Conservation (phyloP, 2,113 vertebrate species). For the Centropus unirufus region DNA sequence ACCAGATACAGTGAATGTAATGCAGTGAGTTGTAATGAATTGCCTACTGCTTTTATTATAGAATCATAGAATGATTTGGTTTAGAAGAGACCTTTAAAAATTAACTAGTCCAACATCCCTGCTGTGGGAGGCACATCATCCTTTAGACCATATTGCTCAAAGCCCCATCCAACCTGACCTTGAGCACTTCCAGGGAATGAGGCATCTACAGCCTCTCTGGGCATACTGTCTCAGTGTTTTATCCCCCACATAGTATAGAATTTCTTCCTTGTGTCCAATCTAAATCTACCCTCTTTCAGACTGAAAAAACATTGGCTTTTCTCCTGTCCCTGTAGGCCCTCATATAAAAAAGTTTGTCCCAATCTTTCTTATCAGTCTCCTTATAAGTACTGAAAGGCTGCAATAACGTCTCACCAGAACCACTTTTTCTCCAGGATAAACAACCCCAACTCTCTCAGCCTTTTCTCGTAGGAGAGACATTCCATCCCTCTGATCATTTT, state of each 20-base stretch:
- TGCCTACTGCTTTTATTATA: background rate
- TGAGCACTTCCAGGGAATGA: background rate
- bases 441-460: background rate
- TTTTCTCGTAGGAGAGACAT: background rate
- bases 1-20: background rate
- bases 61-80: background rate
- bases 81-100: background rate
- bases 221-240: background rate
- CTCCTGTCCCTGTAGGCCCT: background rate
- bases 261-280: background rate
- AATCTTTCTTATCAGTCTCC: background rate
- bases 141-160: background rate
- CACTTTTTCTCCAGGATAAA: background rate
- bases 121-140: background rate
- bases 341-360: background rate
- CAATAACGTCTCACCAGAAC: background rate
- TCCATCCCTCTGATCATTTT: background rate
- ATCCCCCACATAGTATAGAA: background rate
- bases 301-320: background rate
- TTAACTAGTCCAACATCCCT: rapidly evolving
- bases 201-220: background rate
- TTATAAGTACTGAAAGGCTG: background rate
- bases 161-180: background rate
- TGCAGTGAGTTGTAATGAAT: background rate
- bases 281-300: background rate